Base-by-base conservation (phyloP, 2,888 invertebrate genomes). In the Helobdella robusta region DNA sequence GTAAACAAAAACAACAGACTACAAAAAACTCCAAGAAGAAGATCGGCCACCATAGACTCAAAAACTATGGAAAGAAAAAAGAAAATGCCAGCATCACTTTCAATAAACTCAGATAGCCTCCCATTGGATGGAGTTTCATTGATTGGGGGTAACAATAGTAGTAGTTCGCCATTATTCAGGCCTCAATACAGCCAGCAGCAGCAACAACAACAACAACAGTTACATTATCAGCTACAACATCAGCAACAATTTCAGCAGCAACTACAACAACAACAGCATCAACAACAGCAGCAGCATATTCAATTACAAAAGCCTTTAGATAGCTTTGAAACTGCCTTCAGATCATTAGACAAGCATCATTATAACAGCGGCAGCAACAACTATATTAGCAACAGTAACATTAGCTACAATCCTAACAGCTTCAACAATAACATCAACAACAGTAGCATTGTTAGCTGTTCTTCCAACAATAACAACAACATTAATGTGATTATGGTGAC, bases 1-100 rank as follows among this genome's bases (percentile, higher is more conserved):
- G 89, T 98, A 79, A 98, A 98, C 82, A 97, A 95, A 1, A 97
- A 98, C 77, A 97, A 97, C n/a, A 95, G 97, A 79, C 94, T 94
- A 0, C 95, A 95, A 70, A 95, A 97, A 80, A 92, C 94, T 35
- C 91, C 94, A 18, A 84, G 98, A 65, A 84, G 97, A 74, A 85
- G 98, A 69, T 94, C 97, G 8, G 90, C 92, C 30, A 93, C 94
- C 64, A 94, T 97, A 92, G 97, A 97, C 81, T 89, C 89, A 66
- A 93, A 94, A 78, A 73, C 72, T 28, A 74, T 74, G 35, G 78
- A 76, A 62, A 44, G 23, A 36, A 61, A 61, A 28, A 44, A 23
- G n/a, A 61, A 61, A 25, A 40, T 20, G 11, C 20, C 18, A n/a
- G 15, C 52, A 20, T n/a, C 23, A 58, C 28, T 25, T n/a, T 18